Evolutionary conservation across 64 coral and sea anemone genomes (phyloP), one percentile per base, ranked within the genome.

Genomic region (Platygyra sinensis): DNA sequence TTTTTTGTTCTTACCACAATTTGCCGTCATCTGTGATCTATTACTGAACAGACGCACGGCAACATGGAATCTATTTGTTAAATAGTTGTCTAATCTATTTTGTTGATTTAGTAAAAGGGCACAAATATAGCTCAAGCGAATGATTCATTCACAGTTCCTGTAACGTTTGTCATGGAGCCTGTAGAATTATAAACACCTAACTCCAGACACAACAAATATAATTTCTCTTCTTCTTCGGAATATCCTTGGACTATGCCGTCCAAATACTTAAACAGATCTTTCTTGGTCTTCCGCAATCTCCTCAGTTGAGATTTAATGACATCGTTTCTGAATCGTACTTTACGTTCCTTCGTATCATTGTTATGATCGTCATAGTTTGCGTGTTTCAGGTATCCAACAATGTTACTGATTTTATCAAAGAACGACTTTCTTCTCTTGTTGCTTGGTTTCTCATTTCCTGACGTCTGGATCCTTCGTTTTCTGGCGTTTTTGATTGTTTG

Each of bases 281-380:
- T 62, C 33, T 63, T 81, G 14, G 60, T 14, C 27, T 36, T 63
- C 14, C 10, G 27, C 32, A 81, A 59, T 15, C 33, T 64, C 55
- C 32, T 29, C 2, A 81, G 30, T 36, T 63, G 79, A 30, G 13
- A 32, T 62, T 81, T 81, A 36, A 81, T 19, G 14, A 62, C 28
- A 33, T 81, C 79, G 17, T 63, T 55, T 20, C 30, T 28, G 33
- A 81, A 81, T 12, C 79, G 79, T 32, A 63, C 79, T 62, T 81
- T 57, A 15, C 32, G 25, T 29, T 30, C 59, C 20, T 18, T 81
- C 15, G 20, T 30, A 0, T 8, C 63, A 1, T 33, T 17, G 57
- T 62, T 20, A 16, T 33, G 13, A 62, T 62, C 57, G 12, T 22
- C 57, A 57, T 17, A 8, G 28, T 57, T 57, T 15, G 28, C 18